Evolutionary conservation across 2,113 vertebrate genomes (phyloP).

Genomic region (Piprites chloris): DNA sequence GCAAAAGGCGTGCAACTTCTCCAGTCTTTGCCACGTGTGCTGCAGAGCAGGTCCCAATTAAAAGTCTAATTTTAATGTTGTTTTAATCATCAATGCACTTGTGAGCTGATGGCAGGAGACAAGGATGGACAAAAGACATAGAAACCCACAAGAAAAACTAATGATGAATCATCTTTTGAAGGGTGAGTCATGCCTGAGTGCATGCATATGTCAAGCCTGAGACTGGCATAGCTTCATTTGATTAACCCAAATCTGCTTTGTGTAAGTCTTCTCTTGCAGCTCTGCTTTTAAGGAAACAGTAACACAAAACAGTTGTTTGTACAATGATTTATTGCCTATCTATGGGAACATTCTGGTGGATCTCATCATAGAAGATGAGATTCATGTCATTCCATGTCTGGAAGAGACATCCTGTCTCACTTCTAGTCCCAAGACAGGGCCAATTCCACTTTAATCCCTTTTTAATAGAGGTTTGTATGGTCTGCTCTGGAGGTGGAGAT

Average conservation of each 20-base stretch:
- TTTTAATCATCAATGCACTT: neutral
- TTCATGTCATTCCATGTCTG: too few relatives aligned
- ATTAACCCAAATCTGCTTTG: slow-evolving; percentile 55
- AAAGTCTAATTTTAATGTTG: neutral
- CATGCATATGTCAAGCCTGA: slow-evolving; percentile 35
- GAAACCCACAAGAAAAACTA: slow-evolving; percentile 23
- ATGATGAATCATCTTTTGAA: slow-evolving; percentile 45
- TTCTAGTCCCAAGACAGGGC: neutral
- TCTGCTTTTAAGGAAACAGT: slow-evolving; percentile 36
- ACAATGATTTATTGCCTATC: neutral
- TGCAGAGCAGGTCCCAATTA: neutral
- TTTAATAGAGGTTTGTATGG: neutral
- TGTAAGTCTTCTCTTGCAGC: slow-evolving; percentile 30
- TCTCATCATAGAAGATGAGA: neutral
- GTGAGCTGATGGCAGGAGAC: neutral
- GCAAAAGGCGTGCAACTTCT: neutral
- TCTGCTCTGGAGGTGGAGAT: neutral
- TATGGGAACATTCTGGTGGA: neutral
- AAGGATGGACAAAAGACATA: slow-evolving; percentile 47
- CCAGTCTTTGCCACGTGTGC: neutral
- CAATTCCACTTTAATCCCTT: neutral
- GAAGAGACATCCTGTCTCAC: neutral
- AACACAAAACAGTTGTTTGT: neutral
- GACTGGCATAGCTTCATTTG: slow-evolving; percentile 36
- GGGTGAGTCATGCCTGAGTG: slow-evolving; percentile 51